Evolutionary conservation across 2,113 vertebrate species (phyloP).

Genomic region (Nipponia nippon): DNA sequence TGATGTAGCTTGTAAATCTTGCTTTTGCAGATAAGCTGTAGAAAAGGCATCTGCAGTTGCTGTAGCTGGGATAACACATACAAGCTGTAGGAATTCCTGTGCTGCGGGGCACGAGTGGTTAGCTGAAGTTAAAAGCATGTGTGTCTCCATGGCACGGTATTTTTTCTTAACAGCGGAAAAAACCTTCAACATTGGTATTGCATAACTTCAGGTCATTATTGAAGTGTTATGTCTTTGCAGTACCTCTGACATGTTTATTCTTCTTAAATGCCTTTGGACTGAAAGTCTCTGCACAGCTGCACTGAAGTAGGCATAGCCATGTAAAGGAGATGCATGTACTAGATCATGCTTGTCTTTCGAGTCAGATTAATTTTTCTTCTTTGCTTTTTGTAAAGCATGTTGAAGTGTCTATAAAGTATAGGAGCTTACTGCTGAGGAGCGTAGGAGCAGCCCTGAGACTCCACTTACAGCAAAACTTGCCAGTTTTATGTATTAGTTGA

Average conservation of each 20-base stretch:
- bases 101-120: rapidly evolving
- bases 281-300: neutral
- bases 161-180: neutral
- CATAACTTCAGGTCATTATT: neutral
- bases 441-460: neutral
- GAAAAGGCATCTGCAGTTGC: neutral
- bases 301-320: neutral
- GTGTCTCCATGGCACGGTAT: neutral
- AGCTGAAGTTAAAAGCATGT: neutral
- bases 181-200: neutral
- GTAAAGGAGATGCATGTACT: neutral
- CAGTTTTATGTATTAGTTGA: neutral
- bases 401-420: neutral
- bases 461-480: neutral
- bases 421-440: neutral
- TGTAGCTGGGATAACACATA: neutral
- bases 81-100: neutral
- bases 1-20: neutral
- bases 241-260: neutral
- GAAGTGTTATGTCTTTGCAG: neutral
- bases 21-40: neutral
- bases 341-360: neutral
- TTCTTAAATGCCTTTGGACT: neutral
- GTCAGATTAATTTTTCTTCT: neutral
- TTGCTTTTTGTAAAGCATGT: neutral